Evolutionary conservation across 92 coral and sea anemone species (phyloP), one percentile per base, ranked within the genome.

Genomic region (Palythoa heliodiscus): DNA sequence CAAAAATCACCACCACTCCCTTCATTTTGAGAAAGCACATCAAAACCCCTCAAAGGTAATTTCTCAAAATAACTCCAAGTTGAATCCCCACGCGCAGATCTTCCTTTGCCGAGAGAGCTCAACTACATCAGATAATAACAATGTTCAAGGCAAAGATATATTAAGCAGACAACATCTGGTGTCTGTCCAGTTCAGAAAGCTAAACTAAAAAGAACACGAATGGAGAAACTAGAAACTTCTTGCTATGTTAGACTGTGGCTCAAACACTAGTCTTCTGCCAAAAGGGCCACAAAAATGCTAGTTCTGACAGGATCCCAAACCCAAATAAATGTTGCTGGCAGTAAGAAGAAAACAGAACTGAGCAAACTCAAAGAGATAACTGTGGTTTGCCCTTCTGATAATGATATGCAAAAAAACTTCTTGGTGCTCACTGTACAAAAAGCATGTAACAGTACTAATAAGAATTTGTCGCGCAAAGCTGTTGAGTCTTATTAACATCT

Each of bases 271-370:
- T 57, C 89, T 89, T 38, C 77, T 85, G 2, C 86, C 92, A 22
- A 86, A 86, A 11, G 60, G 29, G 48, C 73, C 13, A 85, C 92
- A 70, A 73, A 29, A 19, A 47, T 52, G 58, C 87, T 88, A 3
- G 91, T 83, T 25, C 68, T 93, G 52, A 86, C 81, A 20, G 83
- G 92, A 22, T 57, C 87, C 13, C 71, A 88, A 73, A 91, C 86
- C 1, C 83, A 93, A 53, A 93, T 91, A 94, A 93, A 86, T 71
- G 50, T 93, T 1, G 94, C 91, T 3, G 96, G 89, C 22, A 90
- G 95, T 43, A 52, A 64, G 58, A 82, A 88, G 78, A 90, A 70
- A 20, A 75, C 91, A 35, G 93, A 92, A 86, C 35, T 29, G 35
- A n/a, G n/a, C n/a, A n/a, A 29, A 29, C 1, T 29, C 1, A 29